phyloP scores from a whole-genome alignment of 2,888 invertebrate genomes.

The Chorisops tibialis region DNA sequence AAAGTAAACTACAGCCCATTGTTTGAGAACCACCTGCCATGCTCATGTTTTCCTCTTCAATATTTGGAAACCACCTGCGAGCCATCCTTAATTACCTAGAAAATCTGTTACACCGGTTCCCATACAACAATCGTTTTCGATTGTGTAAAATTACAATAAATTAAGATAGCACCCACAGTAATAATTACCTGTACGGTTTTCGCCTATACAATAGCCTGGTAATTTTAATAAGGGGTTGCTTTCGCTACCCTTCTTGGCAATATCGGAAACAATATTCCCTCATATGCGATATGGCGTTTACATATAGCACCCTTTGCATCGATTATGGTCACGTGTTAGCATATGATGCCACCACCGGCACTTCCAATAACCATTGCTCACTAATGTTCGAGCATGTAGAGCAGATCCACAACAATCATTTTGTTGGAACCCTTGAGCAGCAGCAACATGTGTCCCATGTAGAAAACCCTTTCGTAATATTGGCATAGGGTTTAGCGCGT shows the following conservation, averaged over 20 bases:
- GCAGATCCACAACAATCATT: background rate
- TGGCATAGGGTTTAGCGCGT: background rate
- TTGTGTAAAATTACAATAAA: conserved; percentile 23
- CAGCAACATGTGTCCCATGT: conserved; percentile 13
- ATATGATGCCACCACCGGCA: background rate
- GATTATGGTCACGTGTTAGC: background rate
- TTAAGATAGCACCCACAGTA: conserved; percentile 14
- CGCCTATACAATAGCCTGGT: conserved; percentile 1
- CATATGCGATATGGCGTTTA: conserved; percentile 2
- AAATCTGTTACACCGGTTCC: conserved; percentile 20
- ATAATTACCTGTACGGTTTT: background rate
- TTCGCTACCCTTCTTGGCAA: background rate
- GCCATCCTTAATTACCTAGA: conserved; percentile 4
- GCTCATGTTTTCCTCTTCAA: background rate
- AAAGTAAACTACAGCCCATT: no score
- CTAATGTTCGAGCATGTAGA: background rate
- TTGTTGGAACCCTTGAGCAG: conserved; percentile 6
- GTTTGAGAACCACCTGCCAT: no score
- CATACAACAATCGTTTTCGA: conserved; percentile 1
- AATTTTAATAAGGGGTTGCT: background rate
- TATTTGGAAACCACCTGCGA: conserved; percentile 3
- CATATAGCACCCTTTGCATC: conserved; percentile 10
- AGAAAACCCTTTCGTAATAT: conserved; percentile 8
- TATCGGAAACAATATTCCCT: conserved; percentile 9
- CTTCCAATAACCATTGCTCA: background rate